Evolutionary conservation across 2,888 invertebrate species (phyloP), one percentile per base, ranked within the genome.

Genomic region (Mystacides longicornis): DNA sequence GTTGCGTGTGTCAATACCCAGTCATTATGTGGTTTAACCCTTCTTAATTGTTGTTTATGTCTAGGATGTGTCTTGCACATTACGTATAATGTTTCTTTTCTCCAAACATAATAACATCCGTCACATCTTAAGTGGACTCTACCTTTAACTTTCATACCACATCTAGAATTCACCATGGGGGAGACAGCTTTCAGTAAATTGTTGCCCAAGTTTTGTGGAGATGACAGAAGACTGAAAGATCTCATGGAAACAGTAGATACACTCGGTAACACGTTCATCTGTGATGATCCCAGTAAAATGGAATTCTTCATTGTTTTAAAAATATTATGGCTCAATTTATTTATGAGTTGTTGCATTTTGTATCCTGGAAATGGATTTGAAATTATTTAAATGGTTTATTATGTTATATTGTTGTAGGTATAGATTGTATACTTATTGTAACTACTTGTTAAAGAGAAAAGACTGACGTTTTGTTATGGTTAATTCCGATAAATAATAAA

Each of bases 11-110:
- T 84, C 56, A 92, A 66, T 56, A 88, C 83, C 83, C 87, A 88
- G 18, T 84, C 85, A 63, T 86, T 86, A 60, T 80, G 79, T 11
- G 82, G 84, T 61, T 81, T 80, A 56, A 82, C 79, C 56, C 81
- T 78, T 77, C 85, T 84, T 16, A 82, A 72, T 81, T 85, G 86
- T 71, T 91, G 91, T 66, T 93, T 93, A 67, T 93, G 93, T 33
- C 91, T 80, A 20, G 85, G 85, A 66, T 82, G 82, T 23, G 83
- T 83, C 54, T 83, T 84, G 64, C 93, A 93, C 62, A 87, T 81
- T 43, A 89, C 82, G 68, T 82, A 87, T 63, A 81, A 66, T 56
- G 87, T 78, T 62, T 85, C 81, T 63, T 87, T 77, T 54, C 86
- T 72, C 45, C 78, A 73, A 11, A 88, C 84, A 65, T 86, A 78